Conservation (phyloP, 23 tunicate species). For the Aplidium turbinatum region DNA sequence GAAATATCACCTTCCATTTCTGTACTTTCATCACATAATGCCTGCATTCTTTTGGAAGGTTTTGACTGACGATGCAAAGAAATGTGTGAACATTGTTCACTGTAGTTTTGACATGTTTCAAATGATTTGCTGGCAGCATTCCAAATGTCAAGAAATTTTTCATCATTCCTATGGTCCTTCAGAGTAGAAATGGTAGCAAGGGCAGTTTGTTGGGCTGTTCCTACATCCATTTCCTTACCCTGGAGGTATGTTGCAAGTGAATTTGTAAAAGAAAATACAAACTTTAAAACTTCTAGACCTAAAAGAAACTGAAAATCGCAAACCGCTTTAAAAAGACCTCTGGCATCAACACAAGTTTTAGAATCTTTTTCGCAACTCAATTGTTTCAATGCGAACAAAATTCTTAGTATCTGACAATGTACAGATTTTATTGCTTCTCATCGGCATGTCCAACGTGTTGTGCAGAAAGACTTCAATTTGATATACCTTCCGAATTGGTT, state of each 20-base stretch:
- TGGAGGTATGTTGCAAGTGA: conserved; percentile 9
- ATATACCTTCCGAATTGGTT: conserved; percentile 17
- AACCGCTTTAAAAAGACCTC: neutral
- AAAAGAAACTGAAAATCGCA: conserved; percentile 24
- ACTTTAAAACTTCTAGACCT: neutral
- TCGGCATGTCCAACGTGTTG: conserved; percentile 17
- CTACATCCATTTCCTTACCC: conserved; percentile 8
- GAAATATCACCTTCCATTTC: too few species aligned
- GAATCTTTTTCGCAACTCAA: conserved; percentile 1
- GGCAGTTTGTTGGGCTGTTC: conserved; percentile 9
- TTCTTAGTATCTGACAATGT: conserved; percentile 16
- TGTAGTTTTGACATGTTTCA: too few species aligned
- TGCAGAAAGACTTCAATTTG: conserved; percentile 24
- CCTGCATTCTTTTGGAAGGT: too few species aligned
- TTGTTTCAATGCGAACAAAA: neutral
- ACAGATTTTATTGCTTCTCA: conserved; percentile 21
- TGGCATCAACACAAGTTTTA: conserved; percentile 3
- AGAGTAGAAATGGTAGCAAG: conserved; percentile 14
- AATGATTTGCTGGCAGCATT: too few species aligned
- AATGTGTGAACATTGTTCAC: too few species aligned
- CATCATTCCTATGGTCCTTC: conserved; percentile 2
- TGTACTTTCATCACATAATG: too few species aligned
- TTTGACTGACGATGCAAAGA: too few species aligned
- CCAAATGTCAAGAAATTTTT: conserved; percentile 16
- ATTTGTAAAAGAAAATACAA: conserved; percentile 21